phyloP scores from a whole-genome alignment of 2,113 vertebrate genomes.

The Fregata magnificens region DNA sequence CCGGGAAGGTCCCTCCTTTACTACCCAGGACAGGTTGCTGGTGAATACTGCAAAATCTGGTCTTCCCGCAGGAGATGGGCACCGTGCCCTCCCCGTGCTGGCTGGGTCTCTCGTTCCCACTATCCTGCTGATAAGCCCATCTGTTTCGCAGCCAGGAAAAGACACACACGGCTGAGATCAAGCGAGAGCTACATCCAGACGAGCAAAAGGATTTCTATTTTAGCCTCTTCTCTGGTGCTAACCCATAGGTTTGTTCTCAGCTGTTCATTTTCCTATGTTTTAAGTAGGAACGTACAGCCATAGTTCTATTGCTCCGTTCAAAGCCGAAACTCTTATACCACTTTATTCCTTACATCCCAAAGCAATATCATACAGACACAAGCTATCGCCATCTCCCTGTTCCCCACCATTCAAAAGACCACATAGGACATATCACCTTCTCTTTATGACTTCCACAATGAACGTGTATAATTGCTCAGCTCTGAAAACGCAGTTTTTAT shows the following conservation, averaged over 20 bases:
- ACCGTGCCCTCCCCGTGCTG: not conserved
- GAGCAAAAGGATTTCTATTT: not conserved
- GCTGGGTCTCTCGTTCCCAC: not conserved
- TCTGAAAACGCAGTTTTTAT: not conserved
- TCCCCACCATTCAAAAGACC: not conserved
- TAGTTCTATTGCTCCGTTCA: not conserved
- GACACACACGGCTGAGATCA: not conserved
- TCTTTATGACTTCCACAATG: not conserved
- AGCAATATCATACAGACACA: not conserved
- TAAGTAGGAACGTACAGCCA: not conserved
- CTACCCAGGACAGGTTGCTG: not conserved
- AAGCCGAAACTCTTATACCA: not conserved
- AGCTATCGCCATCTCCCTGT: rapidly evolving
- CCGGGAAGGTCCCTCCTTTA: rapidly evolving
- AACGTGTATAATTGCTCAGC: not conserved
- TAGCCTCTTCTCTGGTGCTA: not conserved
- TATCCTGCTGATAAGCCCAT: not conserved
- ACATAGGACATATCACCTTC: not conserved
- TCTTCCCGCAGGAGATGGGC: not conserved
- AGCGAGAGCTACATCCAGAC: not conserved
- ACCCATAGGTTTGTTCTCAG: not conserved
- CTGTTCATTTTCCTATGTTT: not conserved
- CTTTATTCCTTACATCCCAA: not conserved
- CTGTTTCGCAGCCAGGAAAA: not conserved
- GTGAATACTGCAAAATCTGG: not conserved